Percentiles rank a stretch among this genome's conserved stretches.
These are phyloP conservation scores for Panthera uncia DNA, from an alignment of 2,113 vertebrate species.

Conservation along the genomic window DNA sequence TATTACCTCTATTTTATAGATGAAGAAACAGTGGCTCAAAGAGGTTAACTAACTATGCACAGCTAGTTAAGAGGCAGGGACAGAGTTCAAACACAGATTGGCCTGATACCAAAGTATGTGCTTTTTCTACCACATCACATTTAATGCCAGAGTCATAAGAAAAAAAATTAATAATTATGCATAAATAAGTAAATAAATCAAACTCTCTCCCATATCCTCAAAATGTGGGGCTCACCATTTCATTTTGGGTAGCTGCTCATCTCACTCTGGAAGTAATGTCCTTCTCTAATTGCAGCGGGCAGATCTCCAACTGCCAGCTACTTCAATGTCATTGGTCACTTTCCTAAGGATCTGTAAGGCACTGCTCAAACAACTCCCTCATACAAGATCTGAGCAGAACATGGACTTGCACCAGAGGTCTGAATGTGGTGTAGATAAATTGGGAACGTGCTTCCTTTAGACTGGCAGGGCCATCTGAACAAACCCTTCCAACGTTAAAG, in stretches of 20 bases:
- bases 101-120: background rate
- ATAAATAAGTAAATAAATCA: background rate
- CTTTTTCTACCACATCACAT: background rate
- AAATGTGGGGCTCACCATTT: background rate
- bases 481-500: background rate
- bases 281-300: background rate
- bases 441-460: background rate
- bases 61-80: background rate
- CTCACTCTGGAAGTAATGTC: background rate
- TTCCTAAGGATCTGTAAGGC: background rate
- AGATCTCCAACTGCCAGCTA: background rate
- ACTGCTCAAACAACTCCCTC: background rate
- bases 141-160: slow-evolving; percentile 11
- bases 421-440: background rate
- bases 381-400: background rate
- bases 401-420: background rate
- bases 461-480: slow-evolving; percentile 49
- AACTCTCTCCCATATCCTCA: background rate
- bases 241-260: background rate
- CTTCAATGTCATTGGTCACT: background rate
- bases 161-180: slow-evolving; percentile 36
- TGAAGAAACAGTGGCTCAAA: slow-evolving; percentile 30
- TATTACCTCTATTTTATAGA: background rate
- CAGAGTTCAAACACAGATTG: background rate
- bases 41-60: slow-evolving; percentile 21